Evolutionary conservation across 2,888 invertebrate species (phyloP), one percentile per base, ranked within the genome.

Genomic region (Hyposoter didymator): DNA sequence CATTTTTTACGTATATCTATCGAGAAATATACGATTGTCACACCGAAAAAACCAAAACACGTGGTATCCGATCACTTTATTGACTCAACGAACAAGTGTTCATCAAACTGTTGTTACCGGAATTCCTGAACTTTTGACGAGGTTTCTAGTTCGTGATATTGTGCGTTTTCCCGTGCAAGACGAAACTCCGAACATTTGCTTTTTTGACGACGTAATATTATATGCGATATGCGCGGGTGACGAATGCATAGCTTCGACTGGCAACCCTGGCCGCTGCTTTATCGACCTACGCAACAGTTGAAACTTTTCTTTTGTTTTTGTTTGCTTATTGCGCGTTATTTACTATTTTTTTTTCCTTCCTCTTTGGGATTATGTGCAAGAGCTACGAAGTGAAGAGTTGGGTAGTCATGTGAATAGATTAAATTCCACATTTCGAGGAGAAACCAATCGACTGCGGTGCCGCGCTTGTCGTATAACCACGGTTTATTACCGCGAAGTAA

Each of bases 281-380:
- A 84, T 79, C 84, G 79, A 79, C 84, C 74, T 79, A 84, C 75
- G 79, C 79, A 74, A 69, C 17, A 47, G 45, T 59, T 39, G 1
- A 28, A 22, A 22, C 22, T 28, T 22, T 19, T 22, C 5, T 59
- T 28, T 28, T 5, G 28, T 17, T 35, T 47, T 39, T 55, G 22
- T 32, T n/a, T 47, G 69, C 69, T 47, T 32, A 69, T 47, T 62
- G 69, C 69, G 83, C 69, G 69, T 52, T 19, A 74, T 79, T 32
- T 79, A 55, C 62, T 70, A 2, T 55, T 39, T 22, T 17, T 14
- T 64, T 70, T 52, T 47, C 1, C 43, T 22, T 47, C 1, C 43
- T 22, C 28, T 32, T 28, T 10, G 8, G 12, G 12, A 35, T 19
- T 32, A 10, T 17, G 52, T 14, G 43, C 22, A 3, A 12, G 12